phyloP scores from a whole-genome alignment of 2,797 vertebrate genomes.

The Pagetopsis macropterus region DNA sequence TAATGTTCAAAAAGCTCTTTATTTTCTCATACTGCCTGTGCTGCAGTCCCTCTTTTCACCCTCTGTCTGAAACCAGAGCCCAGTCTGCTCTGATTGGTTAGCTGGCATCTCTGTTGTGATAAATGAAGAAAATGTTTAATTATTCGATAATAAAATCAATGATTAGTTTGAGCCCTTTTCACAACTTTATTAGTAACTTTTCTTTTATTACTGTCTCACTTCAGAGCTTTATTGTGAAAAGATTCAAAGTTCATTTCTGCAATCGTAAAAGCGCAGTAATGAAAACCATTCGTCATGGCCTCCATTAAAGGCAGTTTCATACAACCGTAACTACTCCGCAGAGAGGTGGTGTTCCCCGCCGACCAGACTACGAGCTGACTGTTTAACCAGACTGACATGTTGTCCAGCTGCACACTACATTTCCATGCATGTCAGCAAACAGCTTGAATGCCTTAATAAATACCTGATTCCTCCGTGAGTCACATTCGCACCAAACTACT shows the following conservation, averaged over 20 bases:
- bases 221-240: conserved; percentile 21
- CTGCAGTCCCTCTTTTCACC: too few species aligned
- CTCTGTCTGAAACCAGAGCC: too few species aligned
- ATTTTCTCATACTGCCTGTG: too few species aligned
- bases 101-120: not conserved
- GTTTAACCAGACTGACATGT: conserved; percentile 18
- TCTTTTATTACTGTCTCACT: conserved; percentile 16
- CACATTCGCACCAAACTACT: conserved; percentile 48
- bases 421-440: conserved; percentile 66
- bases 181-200: not conserved
- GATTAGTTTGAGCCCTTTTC: not conserved
- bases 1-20: too few species aligned
- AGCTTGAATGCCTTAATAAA: conserved; percentile 18
- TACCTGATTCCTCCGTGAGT: conserved; percentile 57
- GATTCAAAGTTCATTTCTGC: conserved; percentile 49
- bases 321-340: conserved; percentile 38
- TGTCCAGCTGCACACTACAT: conserved; percentile 40
- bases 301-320: conserved; percentile 52
- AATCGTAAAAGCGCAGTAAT: conserved; percentile 61
- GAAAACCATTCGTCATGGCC: conserved; percentile 62
- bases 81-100: too few species aligned
- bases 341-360: conserved; percentile 48
- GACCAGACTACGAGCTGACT: conserved; percentile 43
- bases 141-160: not conserved
- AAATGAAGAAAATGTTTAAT: not conserved